Percentiles rank a stretch among this genome's conserved stretches.
Conservation (phyloP, 2,888 invertebrate genomes). For the Coecobrya sp. region DNA sequence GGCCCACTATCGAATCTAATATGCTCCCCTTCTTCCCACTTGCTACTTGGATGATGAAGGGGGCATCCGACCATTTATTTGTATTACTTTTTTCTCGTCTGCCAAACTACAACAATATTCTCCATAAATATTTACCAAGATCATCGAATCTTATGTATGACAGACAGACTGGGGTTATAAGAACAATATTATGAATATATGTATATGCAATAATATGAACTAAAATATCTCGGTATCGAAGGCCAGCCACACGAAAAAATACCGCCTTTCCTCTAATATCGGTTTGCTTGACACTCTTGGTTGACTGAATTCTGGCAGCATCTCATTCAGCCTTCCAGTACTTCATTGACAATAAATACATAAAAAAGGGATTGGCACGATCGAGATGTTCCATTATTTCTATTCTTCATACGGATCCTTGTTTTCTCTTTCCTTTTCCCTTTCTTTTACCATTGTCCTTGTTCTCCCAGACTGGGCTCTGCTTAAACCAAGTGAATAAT, state of each 20-base stretch:
- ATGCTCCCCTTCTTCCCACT: slow-evolving; percentile 84
- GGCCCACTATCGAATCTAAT: slow-evolving; percentile 81
- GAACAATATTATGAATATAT: neutral
- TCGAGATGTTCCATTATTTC: slow-evolving; percentile 67
- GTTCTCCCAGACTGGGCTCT: neutral
- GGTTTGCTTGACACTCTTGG: slow-evolving; percentile 55
- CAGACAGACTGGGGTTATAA: neutral
- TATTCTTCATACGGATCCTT: slow-evolving; percentile 57
- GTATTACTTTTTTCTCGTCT: slow-evolving; percentile 66
- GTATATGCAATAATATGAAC: neutral
- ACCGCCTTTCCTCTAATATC: slow-evolving; percentile 32
- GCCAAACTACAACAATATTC: slow-evolving; percentile 43
- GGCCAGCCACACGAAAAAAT: neutral
- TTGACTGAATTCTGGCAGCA: slow-evolving; percentile 18
- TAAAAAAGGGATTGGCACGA: slow-evolving; percentile 70
- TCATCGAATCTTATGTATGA: slow-evolving; percentile 42
- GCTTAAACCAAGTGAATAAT: slow-evolving; percentile 46
- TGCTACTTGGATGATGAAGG: slow-evolving; percentile 67
- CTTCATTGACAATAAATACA: slow-evolving; percentile 59
- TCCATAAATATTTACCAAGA: slow-evolving; percentile 78
- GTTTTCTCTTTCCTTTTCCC: neutral
- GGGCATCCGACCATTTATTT: slow-evolving; percentile 71
- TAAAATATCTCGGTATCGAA: neutral
- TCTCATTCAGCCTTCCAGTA: slow-evolving; percentile 21
- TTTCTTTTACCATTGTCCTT: slow-evolving; percentile 23